These are phyloP conservation scores for Papilio helenus DNA, from an alignment of 1,140 invertebrate genomes.

Conservation along the genomic window DNA sequence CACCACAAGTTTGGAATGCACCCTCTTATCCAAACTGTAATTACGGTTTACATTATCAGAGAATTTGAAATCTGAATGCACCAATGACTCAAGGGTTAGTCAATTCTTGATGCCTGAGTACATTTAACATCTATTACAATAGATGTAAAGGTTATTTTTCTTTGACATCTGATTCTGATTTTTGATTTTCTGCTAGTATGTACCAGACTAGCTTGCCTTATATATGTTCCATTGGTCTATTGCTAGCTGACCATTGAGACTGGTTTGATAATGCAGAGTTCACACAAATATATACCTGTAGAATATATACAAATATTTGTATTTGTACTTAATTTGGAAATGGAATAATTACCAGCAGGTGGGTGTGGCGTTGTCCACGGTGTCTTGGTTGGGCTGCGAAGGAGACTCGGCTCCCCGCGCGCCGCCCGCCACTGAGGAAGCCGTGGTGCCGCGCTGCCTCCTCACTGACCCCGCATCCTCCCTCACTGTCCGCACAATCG, in stretches of 20 bases:
- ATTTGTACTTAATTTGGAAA: too few species aligned
- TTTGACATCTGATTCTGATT: too few species aligned
- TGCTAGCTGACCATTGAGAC: too few species aligned
- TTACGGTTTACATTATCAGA: constrained; percentile 24
- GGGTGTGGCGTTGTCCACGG: constrained; percentile 79
- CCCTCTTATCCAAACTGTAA: constrained; percentile 30
- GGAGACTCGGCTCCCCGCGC: constrained; percentile 81
- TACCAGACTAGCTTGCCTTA: too few species aligned
- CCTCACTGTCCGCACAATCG: constrained; percentile 58
- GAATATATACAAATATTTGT: too few species aligned
- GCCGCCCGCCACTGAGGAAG: constrained; percentile 77
- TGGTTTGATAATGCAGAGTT: too few species aligned
- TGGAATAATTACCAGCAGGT: constrained; percentile 73
- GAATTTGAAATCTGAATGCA: background rate
- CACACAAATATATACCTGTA: too few species aligned
- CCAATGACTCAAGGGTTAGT: constrained; percentile 19
- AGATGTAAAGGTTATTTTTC: constrained; percentile 24
- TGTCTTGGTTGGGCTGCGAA: constrained; percentile 80
- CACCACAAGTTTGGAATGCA: constrained; percentile 23
- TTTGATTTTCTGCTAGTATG: too few species aligned
- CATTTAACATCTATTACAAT: constrained; percentile 2
- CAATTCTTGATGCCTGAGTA: background rate
- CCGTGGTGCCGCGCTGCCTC: constrained; percentile 73
- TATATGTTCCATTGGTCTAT: too few species aligned
- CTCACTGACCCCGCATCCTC: constrained; percentile 76